Base-by-base conservation (phyloP, 2,888 invertebrate species). In the Drosophila ezoana region DNA sequence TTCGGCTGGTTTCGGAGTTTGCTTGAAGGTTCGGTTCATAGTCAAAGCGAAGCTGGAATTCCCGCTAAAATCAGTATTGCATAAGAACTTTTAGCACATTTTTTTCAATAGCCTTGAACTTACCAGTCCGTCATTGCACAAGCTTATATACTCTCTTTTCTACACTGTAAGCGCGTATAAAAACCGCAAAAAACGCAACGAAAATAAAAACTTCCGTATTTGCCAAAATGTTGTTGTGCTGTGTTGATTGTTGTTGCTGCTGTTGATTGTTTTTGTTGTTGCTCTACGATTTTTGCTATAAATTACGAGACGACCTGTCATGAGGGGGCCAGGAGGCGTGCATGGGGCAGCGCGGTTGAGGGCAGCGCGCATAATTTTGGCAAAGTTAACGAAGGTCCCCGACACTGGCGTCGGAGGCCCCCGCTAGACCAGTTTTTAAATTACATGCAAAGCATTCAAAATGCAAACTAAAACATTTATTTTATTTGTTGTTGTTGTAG, bases 361-460 rank as follows among this genome's bases (percentile, higher is more conserved):
- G 89, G 82, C 83, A 73, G 53, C 64, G 64, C 86, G 89, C 88
- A 89, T 90, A 89, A 89, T 90, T 90, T 89, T 90, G 82, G 89
- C 90, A 90, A 87, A 86, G 78, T 80, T 81, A 79, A 81, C 88
- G 81, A 89, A 89, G 90, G 86, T 85, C 85, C 28, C 28, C 74
- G 73, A 23, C 64, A 66, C 59, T 37, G 57, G 37, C 58, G 28
- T 52, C 43, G 44, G 53, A 66, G 51, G 65, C 63, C 72, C 86
- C 84, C 84, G 72, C 84, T 89, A 89, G 89, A 85, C 89, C 88
- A 89, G 89, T 89, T 85, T 87, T 86, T 80, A 87, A 89, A 90
- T 90, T 90, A 90, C 89, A 89, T 90, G 89, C 88, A 87, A 87
- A 86, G 84, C 87, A 85, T 85, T 89, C 85, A 62, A 73, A 89